A percentile compares a stretch with the other conserved stretches of the same genome.
phyloP scores from a whole-genome alignment of 2,113 vertebrate species.

The Danionella cerebrum region DNA sequence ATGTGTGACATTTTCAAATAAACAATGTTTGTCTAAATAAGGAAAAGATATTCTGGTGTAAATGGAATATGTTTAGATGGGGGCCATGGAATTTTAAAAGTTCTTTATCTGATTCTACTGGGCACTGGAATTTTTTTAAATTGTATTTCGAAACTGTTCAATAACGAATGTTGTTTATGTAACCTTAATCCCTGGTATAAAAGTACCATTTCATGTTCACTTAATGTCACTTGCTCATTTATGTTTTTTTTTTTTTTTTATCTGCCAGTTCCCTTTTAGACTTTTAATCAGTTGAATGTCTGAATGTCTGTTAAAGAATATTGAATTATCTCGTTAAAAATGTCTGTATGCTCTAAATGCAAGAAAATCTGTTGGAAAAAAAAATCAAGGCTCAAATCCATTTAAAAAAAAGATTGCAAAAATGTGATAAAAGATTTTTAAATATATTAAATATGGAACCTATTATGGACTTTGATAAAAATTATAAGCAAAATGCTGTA shows the following conservation, averaged over 20 bases:
- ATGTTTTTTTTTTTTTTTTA: constrained; percentile 4
- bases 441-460: too few species aligned
- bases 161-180: not conserved
- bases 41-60: not conserved
- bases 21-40: constrained; percentile 18
- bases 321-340: not conserved
- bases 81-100: not conserved
- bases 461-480: too few species aligned
- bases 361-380: too few species aligned
- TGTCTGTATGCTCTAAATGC: too few species aligned
- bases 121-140: too few species aligned
- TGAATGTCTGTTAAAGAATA: not conserved
- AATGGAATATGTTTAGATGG: not conserved
- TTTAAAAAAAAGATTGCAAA: too few species aligned
- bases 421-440: too few species aligned
- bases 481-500: too few species aligned
- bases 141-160: not conserved
- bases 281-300: not conserved
- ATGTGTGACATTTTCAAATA: constrained; percentile 33
- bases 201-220: not conserved
- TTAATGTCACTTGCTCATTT: not conserved
- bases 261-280: not conserved
- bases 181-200: not conserved
- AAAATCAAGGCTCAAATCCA: too few species aligned
- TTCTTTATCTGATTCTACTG: not conserved